phyloP scores from a whole-genome alignment of 2,113 vertebrate species.

The Halichoerus grypus region DNA sequence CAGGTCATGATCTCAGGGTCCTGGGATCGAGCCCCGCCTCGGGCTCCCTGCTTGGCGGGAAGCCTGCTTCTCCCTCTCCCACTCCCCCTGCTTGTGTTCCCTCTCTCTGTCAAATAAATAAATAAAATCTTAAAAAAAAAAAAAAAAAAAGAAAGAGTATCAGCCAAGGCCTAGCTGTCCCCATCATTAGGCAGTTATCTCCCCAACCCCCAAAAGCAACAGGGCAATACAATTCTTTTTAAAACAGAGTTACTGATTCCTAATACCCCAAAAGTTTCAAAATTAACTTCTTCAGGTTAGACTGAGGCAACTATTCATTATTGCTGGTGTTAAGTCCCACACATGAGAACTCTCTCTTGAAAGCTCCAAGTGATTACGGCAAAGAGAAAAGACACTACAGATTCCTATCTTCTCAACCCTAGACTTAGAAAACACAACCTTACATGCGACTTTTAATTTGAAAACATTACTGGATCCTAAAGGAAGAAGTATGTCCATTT shows the following conservation, averaged over 20 bases:
- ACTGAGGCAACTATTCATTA: background rate
- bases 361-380: background rate
- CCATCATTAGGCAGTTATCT: background rate
- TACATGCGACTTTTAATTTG: background rate
- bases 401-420: background rate
- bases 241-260: background rate
- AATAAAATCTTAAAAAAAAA: too few relatives aligned
- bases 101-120: too few relatives aligned
- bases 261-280: background rate
- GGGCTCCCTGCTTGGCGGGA: too few relatives aligned
- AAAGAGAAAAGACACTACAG: background rate
- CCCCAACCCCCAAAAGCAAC: background rate
- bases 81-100: too few relatives aligned
- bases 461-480: background rate
- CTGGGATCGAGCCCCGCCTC: too few relatives aligned
- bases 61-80: too few relatives aligned
- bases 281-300: background rate
- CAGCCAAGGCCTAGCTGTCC: background rate
- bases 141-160: background rate
- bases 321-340: background rate
- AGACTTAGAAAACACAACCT: background rate
- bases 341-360: background rate
- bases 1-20: too few relatives aligned
- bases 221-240: background rate
- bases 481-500: background rate